These are phyloP conservation scores for Lepidostoma basale DNA, from an alignment of 1,140 invertebrate genomes.

Conservation along the genomic window DNA sequence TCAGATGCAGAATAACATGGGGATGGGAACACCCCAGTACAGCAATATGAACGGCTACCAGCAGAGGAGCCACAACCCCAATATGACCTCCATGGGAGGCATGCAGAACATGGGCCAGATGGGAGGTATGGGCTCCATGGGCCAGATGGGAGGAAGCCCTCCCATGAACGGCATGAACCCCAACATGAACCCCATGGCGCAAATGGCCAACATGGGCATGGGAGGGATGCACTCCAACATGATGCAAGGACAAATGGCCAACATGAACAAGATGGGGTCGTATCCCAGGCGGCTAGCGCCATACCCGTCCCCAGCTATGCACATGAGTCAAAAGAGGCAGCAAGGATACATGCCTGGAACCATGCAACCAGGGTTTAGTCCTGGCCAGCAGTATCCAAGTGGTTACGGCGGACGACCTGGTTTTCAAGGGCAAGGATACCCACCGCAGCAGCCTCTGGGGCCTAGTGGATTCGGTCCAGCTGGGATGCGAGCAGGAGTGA, in stretches of 20 bases:
- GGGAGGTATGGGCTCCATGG: conserved; percentile 63
- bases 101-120: conserved; percentile 69
- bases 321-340: conserved; percentile 78
- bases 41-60: conserved; percentile 61
- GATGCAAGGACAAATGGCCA: conserved; percentile 64
- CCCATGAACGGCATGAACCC: conserved; percentile 59
- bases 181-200: conserved; percentile 67
- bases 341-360: conserved; percentile 56
- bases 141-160: conserved; percentile 56
- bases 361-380: conserved; percentile 64
- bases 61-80: conserved; percentile 60
- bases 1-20: conserved; percentile 63
- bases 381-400: conserved; percentile 64
- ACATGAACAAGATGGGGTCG: conserved; percentile 65
- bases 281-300: conserved; percentile 73
- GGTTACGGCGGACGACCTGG: conserved; percentile 64
- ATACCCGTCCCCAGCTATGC: conserved; percentile 80
- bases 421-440: conserved; percentile 71
- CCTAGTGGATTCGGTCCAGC: conserved; percentile 60
- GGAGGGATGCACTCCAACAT: conserved; percentile 65
- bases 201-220: conserved; percentile 71
- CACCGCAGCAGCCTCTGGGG: conserved; percentile 69
- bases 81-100: conserved; percentile 67
- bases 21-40: conserved; percentile 62
- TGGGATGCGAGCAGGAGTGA: conserved; percentile 59